A percentile compares a stretch with the other conserved stretches of the same genome.
These are phyloP conservation scores for Oligia fasciuncula DNA, from an alignment of 2,888 invertebrate species.

Conservation along the genomic window DNA sequence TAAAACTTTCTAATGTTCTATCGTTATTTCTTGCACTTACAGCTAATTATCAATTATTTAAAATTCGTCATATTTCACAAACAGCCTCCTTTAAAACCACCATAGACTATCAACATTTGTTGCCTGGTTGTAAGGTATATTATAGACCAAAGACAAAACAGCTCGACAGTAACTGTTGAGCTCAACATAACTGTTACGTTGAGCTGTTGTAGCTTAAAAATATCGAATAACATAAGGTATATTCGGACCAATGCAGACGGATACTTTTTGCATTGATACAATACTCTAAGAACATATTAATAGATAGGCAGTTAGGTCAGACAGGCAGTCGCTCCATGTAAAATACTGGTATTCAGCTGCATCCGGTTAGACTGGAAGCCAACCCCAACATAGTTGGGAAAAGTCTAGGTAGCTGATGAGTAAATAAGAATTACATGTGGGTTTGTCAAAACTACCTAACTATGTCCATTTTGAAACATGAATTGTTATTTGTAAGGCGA, in stretches of 20 bases:
- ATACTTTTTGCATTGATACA: constrained; percentile 30
- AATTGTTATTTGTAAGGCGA: not conserved
- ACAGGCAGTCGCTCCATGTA: too few species aligned
- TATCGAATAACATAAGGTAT: not conserved
- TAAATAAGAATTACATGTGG: too few species aligned
- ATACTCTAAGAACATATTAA: not conserved
- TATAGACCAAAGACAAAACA: not conserved
- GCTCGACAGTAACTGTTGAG: not conserved
- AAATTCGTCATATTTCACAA: not conserved
- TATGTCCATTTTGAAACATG: too few species aligned
- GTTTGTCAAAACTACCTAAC: too few species aligned
- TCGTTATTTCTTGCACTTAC: not conserved
- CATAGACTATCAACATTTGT: constrained; percentile 1
- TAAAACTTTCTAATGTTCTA: not conserved
- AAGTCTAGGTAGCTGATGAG: too few species aligned
- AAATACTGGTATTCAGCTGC: too few species aligned
- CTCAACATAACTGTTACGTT: not conserved
- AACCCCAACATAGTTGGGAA: too few species aligned
- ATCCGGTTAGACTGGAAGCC: too few species aligned
- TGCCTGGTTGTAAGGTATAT: constrained; percentile 2
- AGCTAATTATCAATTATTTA: not conserved
- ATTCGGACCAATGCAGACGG: not conserved
- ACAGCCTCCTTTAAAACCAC: constrained; percentile 22
- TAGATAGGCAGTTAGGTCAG: too few species aligned
- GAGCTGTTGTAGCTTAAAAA: not conserved